Base-by-base conservation (phyloP, 2,888 invertebrate species). In the Sinelater perroti region DNA sequence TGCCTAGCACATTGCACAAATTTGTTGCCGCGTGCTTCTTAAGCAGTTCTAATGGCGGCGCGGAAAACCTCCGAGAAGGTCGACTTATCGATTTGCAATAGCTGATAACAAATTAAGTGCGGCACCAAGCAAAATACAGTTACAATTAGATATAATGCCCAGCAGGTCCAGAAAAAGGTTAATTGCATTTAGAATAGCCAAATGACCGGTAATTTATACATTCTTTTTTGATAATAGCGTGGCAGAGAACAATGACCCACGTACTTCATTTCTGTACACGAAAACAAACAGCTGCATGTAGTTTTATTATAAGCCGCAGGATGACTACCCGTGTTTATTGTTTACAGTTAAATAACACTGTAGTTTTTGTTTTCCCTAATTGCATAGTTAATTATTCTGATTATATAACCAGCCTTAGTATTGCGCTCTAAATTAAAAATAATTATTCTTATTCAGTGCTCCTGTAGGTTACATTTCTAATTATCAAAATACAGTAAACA, bases 131-230 rank as follows among this genome's bases (percentile, higher is more conserved):
- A 28, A 45, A 49, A 47, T 26, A 20, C 44, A 33, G 5, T 53
- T 45, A 53, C 53, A 53, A 45, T 44, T 44, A 21, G 26, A 14
- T 35, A 53, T 35, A 36, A 45, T 26, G 36, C 36, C 16, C 21
- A 33, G 16, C 42, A 11, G 17, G 36, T 18, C 13, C 36, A 51
- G 10, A 51, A 57, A 57, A 53, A 58, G 36, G 31, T 57, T 52
- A 52, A 58, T 58, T 58, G 52, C 14, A 46, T 21, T 40, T 46
- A 24, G 10, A 38, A 40, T 17, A 13, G 31, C 24, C 21, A 33
- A 42, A 42, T 18, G 33, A 58, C 57, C 57, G 52, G 53, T 58
- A 58, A 58, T 58, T 58, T 58, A 47, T n/a, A n/a, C n/a, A n/a
- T 40, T 53, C 47, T 56, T 58, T 58, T 40, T 24, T 3, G 40